phyloP scores from a whole-genome alignment of 1,140 invertebrate genomes.

The Neocloeon triangulifer region DNA sequence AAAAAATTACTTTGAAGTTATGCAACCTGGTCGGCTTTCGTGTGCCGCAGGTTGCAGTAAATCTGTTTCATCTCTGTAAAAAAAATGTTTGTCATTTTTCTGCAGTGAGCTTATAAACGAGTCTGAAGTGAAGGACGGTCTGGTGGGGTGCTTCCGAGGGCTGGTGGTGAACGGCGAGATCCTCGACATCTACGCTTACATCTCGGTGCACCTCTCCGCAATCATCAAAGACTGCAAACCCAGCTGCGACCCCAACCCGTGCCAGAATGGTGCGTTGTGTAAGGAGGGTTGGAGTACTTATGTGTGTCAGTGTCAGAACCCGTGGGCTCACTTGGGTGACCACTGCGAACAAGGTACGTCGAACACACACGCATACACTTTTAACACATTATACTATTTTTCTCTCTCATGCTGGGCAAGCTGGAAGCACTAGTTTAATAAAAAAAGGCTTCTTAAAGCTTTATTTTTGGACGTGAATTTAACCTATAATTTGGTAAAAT shows the following conservation, averaged over 20 bases:
- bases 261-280: slow-evolving; percentile 72
- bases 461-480: too few species aligned
- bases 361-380: too few species aligned
- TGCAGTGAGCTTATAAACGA: slow-evolving; percentile 52
- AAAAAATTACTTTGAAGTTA: too few species aligned
- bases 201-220: slow-evolving; percentile 74
- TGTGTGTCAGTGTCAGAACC: slow-evolving; percentile 71
- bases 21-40: too few species aligned
- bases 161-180: slow-evolving; percentile 78
- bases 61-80: too few species aligned
- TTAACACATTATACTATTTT: too few species aligned
- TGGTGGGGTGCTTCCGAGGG: slow-evolving; percentile 82
- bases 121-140: slow-evolving; percentile 57
- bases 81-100: too few species aligned
- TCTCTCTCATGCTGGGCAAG: too few species aligned
- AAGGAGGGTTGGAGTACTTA: slow-evolving; percentile 83
- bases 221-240: slow-evolving; percentile 84
- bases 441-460: too few species aligned
- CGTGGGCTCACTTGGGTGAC: slow-evolving; percentile 69
- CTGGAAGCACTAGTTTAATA: too few species aligned
- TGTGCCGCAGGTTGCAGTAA: too few species aligned
- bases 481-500: too few species aligned
- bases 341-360: slow-evolving; percentile 73
- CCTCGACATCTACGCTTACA: slow-evolving; percentile 74
- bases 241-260: slow-evolving; percentile 81